Percentiles rank a stretch among this genome's conserved stretches.
Conservation (phyloP, 35 echinoderm and acorn worm genomes). For the Nesometra sesokonis region DNA sequence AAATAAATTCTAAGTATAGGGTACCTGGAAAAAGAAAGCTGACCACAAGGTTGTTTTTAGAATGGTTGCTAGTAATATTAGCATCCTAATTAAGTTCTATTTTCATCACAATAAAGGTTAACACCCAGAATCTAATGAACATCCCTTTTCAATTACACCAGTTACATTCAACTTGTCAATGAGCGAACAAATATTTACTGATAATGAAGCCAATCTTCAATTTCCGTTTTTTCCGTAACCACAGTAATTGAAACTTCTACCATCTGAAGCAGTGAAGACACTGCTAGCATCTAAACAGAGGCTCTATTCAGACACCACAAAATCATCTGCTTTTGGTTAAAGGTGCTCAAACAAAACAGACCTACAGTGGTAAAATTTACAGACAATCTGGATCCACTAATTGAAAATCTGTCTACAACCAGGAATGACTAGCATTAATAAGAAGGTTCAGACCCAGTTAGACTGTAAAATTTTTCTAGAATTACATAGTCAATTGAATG, state of each 20-base stretch:
- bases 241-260: not conserved
- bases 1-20: too few relatives aligned
- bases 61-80: too few relatives aligned
- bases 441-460: too few relatives aligned
- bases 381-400: not conserved
- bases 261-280: not conserved
- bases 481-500: too few relatives aligned
- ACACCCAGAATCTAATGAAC: not conserved
- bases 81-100: not conserved
- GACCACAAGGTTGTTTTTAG: too few relatives aligned
- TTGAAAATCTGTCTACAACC: too few relatives aligned
- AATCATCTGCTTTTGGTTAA: not conserved
- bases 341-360: not conserved
- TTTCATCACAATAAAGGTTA: not conserved
- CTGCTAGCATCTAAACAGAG: not conserved
- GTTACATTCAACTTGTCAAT: not conserved
- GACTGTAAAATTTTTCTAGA: too few relatives aligned
- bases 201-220: not conserved
- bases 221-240: not conserved
- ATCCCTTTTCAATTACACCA: not conserved
- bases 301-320: not conserved
- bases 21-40: too few relatives aligned
- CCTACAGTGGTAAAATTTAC: not conserved
- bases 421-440: too few relatives aligned
- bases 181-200: not conserved